A percentile compares a stretch with the other conserved stretches of the same genome.
Conservation (phyloP, 2,797 vertebrate genomes). For the Labroides dimidiatus region DNA sequence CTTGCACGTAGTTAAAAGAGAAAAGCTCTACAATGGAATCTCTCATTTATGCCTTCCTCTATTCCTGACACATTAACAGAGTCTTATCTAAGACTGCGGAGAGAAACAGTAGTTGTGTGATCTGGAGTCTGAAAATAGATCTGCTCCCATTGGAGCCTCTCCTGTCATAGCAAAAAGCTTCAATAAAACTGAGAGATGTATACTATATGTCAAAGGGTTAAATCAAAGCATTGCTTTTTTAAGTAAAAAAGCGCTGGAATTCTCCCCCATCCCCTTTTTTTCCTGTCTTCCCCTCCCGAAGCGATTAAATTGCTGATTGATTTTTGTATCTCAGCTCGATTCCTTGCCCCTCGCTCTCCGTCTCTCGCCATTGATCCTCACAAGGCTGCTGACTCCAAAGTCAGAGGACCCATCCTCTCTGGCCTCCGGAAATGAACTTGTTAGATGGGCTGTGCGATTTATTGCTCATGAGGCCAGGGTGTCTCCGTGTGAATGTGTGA, state of each 20-base stretch:
- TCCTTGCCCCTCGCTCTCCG: constrained; percentile 79
- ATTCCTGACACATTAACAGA: constrained; percentile 53
- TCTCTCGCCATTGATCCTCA: constrained; percentile 86
- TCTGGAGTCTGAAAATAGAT: constrained; percentile 69
- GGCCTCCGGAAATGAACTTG: constrained; percentile 87
- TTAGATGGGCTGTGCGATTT: constrained; percentile 86
- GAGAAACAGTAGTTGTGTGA: constrained; percentile 56
- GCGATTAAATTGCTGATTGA: constrained; percentile 89
- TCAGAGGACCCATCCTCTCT: constrained; percentile 83
- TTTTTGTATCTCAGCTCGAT: constrained; percentile 86
- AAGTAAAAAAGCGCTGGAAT: constrained; percentile 76
- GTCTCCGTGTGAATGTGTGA: constrained; percentile 72
- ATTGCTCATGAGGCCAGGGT: constrained; percentile 82
- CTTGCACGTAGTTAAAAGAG: constrained; percentile 38
- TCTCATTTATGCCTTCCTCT: constrained; percentile 37
- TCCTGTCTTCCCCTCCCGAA: constrained; percentile 70
- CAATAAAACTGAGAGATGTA: constrained; percentile 68
- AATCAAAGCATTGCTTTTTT: constrained; percentile 76
- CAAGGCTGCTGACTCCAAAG: constrained; percentile 86
- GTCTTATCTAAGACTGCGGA: constrained; percentile 37
- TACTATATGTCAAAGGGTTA: constrained; percentile 71
- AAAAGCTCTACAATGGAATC: constrained; percentile 24
- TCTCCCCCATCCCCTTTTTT: constrained; percentile 66
- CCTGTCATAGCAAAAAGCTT: constrained; percentile 63
- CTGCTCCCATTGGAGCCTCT: constrained; percentile 58